phyloP scores from a whole-genome alignment of 2,888 invertebrate species.

The Serrognathus titanus region DNA sequence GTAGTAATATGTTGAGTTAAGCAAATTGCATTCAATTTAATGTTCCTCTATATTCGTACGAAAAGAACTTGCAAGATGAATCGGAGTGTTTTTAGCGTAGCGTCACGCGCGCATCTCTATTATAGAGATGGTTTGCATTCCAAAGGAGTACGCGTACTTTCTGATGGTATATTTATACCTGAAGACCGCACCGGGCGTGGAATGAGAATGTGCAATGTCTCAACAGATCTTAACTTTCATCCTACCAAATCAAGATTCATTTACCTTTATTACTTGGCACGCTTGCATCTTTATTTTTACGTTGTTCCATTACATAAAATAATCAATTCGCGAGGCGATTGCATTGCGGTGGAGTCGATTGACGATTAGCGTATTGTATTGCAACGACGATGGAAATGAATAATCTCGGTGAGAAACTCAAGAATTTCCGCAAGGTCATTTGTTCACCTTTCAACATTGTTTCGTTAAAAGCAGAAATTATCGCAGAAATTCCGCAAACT shows the following conservation, averaged over 20 bases:
- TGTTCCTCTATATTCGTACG: not conserved
- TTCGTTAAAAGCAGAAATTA: not conserved
- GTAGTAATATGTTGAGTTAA: no score
- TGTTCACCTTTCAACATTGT: constrained; percentile 1
- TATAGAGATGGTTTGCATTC: constrained; percentile 22
- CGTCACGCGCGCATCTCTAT: constrained; percentile 18
- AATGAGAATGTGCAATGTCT: constrained; percentile 16
- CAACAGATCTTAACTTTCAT: constrained; percentile 15
- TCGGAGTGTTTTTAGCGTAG: constrained; percentile 5
- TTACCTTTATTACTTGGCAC: constrained; percentile 13
- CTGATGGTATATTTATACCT: constrained; percentile 18
- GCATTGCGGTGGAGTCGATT: not conserved
- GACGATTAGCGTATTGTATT: not conserved
- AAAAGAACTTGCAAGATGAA: constrained; percentile 6
- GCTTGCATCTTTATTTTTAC: constrained; percentile 18
- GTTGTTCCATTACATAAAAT: constrained; percentile 16
- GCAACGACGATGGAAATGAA: not conserved
- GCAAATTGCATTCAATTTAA: no score
- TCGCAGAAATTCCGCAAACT: not conserved
- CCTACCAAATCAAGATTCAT: constrained; percentile 12
- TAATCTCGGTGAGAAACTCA: not conserved
- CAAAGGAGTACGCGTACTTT: constrained; percentile 19
- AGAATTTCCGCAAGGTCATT: constrained; percentile 1
- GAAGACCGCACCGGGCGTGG: constrained; percentile 11
- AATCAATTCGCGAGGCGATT: not conserved